These are phyloP conservation scores for Bugulina stolonifera DNA, from an alignment of 2,888 invertebrate species.

Conservation along the genomic window DNA sequence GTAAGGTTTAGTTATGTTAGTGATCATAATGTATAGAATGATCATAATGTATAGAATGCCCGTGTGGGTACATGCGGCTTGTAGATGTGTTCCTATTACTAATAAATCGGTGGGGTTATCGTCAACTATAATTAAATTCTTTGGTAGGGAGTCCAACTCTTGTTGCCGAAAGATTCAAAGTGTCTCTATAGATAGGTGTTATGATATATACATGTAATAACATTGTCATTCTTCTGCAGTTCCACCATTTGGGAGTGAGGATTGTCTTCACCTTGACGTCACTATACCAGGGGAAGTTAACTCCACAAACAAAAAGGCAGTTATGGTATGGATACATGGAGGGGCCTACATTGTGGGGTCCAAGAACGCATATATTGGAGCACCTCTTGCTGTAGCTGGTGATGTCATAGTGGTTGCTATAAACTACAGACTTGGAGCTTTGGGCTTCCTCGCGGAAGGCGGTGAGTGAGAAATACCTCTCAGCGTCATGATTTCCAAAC, in stretches of 20 bases:
- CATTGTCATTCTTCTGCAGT: too few relatives aligned
- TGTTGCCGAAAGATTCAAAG: too few relatives aligned
- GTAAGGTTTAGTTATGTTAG: too few relatives aligned
- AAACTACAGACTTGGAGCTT: not conserved
- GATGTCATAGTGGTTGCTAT: constrained; percentile 1
- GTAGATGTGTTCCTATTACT: too few relatives aligned
- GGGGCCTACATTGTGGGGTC: constrained; percentile 29
- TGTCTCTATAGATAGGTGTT: too few relatives aligned
- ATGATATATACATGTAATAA: too few relatives aligned
- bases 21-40: too few relatives aligned
- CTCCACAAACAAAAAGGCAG: constrained; percentile 27
- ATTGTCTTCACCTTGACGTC: constrained; percentile 2
- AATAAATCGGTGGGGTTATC: too few relatives aligned
- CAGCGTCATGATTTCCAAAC: not conserved
- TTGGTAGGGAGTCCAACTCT: too few relatives aligned
- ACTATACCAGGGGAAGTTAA: not conserved
- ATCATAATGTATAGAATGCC: too few relatives aligned
- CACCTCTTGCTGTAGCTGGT: constrained; percentile 8
- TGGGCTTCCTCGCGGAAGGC: not conserved
- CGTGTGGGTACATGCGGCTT: too few relatives aligned
- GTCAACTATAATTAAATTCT: too few relatives aligned
- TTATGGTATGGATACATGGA: constrained; percentile 32
- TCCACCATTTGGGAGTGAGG: not conserved
- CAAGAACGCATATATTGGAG: constrained; percentile 26
- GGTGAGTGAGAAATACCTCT: not conserved